Evolutionary conservation across 1,140 invertebrate species (phyloP), one percentile per base, ranked within the genome.

Genomic region (Leptinotarsa lineolata): DNA sequence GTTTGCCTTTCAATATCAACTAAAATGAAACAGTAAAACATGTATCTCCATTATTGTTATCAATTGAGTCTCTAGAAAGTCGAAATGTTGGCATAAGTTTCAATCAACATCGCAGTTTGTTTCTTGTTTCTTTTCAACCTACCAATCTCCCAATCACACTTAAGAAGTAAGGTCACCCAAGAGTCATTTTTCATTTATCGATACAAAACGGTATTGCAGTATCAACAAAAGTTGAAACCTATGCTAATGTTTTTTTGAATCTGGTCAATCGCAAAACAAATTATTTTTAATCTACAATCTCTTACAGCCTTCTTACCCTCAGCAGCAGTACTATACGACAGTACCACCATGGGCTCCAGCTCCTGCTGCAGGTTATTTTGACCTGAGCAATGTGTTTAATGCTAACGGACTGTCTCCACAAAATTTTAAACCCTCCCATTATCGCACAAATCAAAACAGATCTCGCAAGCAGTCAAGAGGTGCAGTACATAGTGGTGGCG

Each of bases 381-480:
- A 93, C 79, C 89, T 93, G 78, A 87, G 89, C 77, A 87, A 88
- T 80, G 89, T 94, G 64, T 92, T 92, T 83, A 88, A 91, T 70
- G 87, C 92, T 78, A 94, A 94, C 85, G 92, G 92, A 59, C 85
- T 94, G 67, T 87, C 92, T 39, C 91, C 91, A 45, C 92, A 92
- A 81, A 84, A 89, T 70, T 92, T 88, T 82, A 89, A 85, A 78
- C 84, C 83, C 82, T 86, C 76, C 86, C 85, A 61, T 76, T 86
- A 81, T 72, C 72, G 82, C 22, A 45, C 77, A 15, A 78, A 72
- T 63, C 54, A 75, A 45, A 65, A 48, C n/a, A 61, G 77, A 18
- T 68, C 76, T 11, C 60, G 74, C 22, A 79, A 74, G 44, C 76
- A 75, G 20, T 72, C 67, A 16, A 22, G 70, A 60, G 54, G 68